Evolutionary conservation across 2,797 vertebrate species (phyloP), one percentile per base, ranked within the genome.

Genomic region (Acipenser oxyrinchus): DNA sequence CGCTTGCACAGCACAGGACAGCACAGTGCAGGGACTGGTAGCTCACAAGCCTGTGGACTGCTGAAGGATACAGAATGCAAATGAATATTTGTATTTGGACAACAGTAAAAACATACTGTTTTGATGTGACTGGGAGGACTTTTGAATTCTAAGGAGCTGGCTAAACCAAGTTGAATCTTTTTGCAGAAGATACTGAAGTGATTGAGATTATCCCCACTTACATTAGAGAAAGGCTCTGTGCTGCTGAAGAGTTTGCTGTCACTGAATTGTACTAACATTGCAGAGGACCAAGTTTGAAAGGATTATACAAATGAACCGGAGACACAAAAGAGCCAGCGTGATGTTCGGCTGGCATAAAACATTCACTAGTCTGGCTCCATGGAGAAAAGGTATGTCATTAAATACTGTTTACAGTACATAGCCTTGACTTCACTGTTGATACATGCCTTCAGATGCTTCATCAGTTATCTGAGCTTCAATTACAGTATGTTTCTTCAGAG

Each of bases 321-420:
- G 75, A 68, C 81, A 66, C 72, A 84, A 71, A 53, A 87, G 82
- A 77, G 49, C 81, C 3, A 81, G 79, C 23, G 75, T 83, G 72
- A 88, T 87, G 58, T 89, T 93, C 77, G 78, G 80, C 80, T 91
- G 91, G 90, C 87, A 91, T 63, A 87, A 81, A 71, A 88, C 88
- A 1, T 88, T 93, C 73, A 73, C 86, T 65, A 85, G 92, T 70
- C 76, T 82, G 67, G 76, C 83, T 64, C 84, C 89, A 3, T 92
- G 91, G 89, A 90, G 73, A 61, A 92, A 86, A 93, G 91, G 93
- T 93, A 90, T 73, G 79, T 70, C 60, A 63, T 8, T 60, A 62
- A 48, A 58, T 7, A 48, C n/a, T 15, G n/a, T 49, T 52, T 15
- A 57, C 50, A 6, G 12, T 60, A 18, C 37, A 37, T 37, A 37